Percentiles rank a stretch among this genome's conserved stretches.
Evolutionary conservation across 2,888 invertebrate genomes (phyloP).

Genomic region (Theodoxus fluviatilis): DNA sequence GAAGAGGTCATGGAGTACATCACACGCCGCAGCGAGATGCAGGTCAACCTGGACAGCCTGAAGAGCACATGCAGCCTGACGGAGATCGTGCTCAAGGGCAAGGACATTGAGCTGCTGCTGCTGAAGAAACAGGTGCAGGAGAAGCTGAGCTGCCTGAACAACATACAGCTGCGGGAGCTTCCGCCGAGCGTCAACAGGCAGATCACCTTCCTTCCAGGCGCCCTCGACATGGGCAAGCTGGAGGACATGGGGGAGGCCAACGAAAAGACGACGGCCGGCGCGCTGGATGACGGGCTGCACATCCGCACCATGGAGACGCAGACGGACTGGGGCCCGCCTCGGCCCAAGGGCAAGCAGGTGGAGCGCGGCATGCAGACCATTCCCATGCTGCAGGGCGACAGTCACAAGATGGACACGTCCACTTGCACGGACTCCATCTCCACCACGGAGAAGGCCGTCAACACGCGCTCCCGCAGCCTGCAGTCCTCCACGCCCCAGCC

Average conservation of each 20-base stretch:
- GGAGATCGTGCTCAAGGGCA: slow-evolving; percentile 65
- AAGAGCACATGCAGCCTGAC: slow-evolving; percentile 65
- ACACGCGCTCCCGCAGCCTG: slow-evolving; percentile 52
- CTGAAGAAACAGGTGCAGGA: slow-evolving; percentile 66
- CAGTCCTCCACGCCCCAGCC: slow-evolving; percentile 38
- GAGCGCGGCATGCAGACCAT: slow-evolving; percentile 28
- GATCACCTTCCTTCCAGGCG: slow-evolving; percentile 59
- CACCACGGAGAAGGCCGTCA: slow-evolving; percentile 59
- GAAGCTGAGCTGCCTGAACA: slow-evolving; percentile 58
- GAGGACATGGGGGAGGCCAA: slow-evolving; percentile 50
- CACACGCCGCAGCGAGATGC: slow-evolving; percentile 55
- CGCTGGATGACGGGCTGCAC: slow-evolving; percentile 19
- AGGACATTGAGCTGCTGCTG: slow-evolving; percentile 65
- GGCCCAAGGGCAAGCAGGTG: slow-evolving; percentile 4
- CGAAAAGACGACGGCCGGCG: background rate
- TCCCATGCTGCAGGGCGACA: too few relatives aligned
- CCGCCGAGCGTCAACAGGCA: slow-evolving; percentile 59
- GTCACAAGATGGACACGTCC: slow-evolving; percentile 38
- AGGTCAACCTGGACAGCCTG: slow-evolving; percentile 59
- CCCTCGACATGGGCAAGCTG: slow-evolving; percentile 59
- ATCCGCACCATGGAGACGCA: slow-evolving; percentile 30
- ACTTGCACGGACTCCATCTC: slow-evolving; percentile 48
- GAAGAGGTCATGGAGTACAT: slow-evolving; percentile 62
- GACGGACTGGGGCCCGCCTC: slow-evolving; percentile 24
- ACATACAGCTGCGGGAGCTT: slow-evolving; percentile 57